These are phyloP conservation scores for Toxonevra muliebris DNA, from an alignment of 2,888 invertebrate genomes.

Conservation along the genomic window DNA sequence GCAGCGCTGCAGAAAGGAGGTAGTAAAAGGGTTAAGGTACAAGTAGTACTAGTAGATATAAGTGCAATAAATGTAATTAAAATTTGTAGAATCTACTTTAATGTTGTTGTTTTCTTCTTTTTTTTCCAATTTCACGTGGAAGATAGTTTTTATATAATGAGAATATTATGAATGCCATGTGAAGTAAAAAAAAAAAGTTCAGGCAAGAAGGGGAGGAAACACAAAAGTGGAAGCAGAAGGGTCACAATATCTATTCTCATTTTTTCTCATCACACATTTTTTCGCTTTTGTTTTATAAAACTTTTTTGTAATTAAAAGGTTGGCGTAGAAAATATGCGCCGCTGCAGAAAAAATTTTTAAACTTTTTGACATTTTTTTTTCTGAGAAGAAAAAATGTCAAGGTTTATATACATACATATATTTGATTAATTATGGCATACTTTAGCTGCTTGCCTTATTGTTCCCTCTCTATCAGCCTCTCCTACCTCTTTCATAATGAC, in stretches of 20 bases:
- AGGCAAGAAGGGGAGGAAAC: background rate
- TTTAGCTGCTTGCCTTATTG: too few species aligned
- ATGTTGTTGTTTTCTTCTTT: too few species aligned
- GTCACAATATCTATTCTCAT: too few species aligned
- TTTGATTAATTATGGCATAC: too few species aligned
- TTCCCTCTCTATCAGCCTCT: background rate
- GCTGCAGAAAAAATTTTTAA: background rate
- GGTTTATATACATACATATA: too few species aligned
- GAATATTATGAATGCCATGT: background rate
- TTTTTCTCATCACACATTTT: too few species aligned
- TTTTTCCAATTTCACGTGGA: background rate
- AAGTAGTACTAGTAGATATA: background rate
- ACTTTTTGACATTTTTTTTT: background rate
- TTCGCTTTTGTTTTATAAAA: background rate
- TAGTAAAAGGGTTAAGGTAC: background rate
- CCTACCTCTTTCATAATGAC: background rate
- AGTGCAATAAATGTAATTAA: constrained; percentile 29
- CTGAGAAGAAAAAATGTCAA: background rate
- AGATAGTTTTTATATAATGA: background rate
- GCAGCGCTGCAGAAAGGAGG: too few species aligned
- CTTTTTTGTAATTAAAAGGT: background rate
- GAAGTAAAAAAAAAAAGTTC: background rate
- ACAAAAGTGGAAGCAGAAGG: too few species aligned
- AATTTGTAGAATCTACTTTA: background rate
- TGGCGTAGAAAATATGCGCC: background rate